Percentiles rank a stretch among this genome's conserved stretches.
Conservation (phyloP, 1,140 invertebrate species). For the Dinoponera quadriceps region DNA sequence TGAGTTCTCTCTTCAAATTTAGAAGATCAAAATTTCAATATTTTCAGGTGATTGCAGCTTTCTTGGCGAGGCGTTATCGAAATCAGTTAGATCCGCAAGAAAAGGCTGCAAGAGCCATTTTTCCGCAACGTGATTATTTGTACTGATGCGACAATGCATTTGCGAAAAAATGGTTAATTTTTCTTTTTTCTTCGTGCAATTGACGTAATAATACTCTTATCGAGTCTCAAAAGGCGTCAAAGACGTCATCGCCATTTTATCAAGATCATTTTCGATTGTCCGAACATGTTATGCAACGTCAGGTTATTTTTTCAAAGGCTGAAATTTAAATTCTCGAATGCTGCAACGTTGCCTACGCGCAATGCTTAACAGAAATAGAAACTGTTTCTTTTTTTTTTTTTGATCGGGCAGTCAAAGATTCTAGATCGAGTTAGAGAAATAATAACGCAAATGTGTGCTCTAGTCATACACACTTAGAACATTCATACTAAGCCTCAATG, state of each 20-base stretch:
- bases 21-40: constrained; percentile 42
- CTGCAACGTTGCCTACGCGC: constrained; percentile 39
- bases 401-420: constrained; percentile 47
- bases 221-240: not conserved
- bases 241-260: not conserved
- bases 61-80: constrained; percentile 90
- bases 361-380: constrained; percentile 53
- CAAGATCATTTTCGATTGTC: constrained; percentile 42
- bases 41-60: constrained; percentile 90
- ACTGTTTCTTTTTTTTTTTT: constrained; percentile 36
- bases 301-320: not conserved
- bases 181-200: constrained; percentile 31
- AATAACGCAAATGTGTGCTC: constrained; percentile 79
- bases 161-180: constrained; percentile 47
- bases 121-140: constrained; percentile 88
- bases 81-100: constrained; percentile 91
- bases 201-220: not conserved
- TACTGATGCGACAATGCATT: constrained; percentile 73
- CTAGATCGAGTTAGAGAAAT: constrained; percentile 65
- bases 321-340: constrained; percentile 3
- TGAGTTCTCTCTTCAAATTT: not conserved
- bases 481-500: constrained; percentile 75
- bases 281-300: not conserved
- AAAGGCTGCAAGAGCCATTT: constrained; percentile 89
- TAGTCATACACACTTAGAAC: constrained; percentile 80